phyloP scores from a whole-genome alignment of 2,797 vertebrate genomes.

The Psittacula echo region DNA sequence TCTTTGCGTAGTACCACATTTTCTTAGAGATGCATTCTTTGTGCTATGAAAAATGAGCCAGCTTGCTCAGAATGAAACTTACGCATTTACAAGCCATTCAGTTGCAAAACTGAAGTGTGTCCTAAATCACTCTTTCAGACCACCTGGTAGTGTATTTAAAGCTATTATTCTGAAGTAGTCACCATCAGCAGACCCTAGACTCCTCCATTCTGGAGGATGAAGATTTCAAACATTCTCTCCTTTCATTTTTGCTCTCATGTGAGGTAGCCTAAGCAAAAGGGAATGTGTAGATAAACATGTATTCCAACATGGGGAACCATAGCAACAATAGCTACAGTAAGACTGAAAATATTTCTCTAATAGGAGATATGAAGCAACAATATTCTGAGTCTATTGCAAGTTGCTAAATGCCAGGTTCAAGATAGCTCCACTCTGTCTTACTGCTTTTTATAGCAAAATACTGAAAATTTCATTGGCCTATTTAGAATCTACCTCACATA shows the following conservation, averaged over 20 bases:
- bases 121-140: not conserved
- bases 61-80: not conserved
- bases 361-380: not conserved
- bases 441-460: conserved; percentile 13
- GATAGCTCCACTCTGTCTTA: not conserved
- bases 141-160: not conserved
- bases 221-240: not conserved
- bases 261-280: not conserved
- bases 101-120: not conserved
- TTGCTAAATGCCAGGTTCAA: not conserved
- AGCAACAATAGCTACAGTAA: conserved; percentile 34
- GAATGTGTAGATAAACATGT: not conserved
- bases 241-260: not conserved
- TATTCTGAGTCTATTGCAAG: not conserved
- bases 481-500: not conserved
- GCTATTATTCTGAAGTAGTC: not conserved
- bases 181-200: not conserved
- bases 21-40: not conserved
- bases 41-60: not conserved
- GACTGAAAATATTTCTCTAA: not conserved
- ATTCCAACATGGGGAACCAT: not conserved
- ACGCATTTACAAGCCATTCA: not conserved
- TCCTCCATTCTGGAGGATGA: not conserved
- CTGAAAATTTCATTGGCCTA: not conserved
- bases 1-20: not conserved